Evolutionary conservation across 2,113 vertebrate species (phyloP).

Genomic region (Indri indri): DNA sequence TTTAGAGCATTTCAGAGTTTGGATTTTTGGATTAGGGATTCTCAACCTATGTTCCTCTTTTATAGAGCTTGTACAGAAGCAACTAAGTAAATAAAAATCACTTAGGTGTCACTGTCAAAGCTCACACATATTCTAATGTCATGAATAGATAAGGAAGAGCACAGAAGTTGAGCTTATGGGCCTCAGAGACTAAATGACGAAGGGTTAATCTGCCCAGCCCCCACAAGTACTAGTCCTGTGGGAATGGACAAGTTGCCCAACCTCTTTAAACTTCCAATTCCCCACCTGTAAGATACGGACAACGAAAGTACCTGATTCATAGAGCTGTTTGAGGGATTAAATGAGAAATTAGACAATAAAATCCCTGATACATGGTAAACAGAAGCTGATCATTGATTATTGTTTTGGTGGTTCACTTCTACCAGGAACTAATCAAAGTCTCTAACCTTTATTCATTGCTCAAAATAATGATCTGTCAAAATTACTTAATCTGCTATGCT

Average conservation of each 20-base stretch:
- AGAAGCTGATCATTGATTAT: background rate
- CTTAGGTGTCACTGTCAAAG: background rate
- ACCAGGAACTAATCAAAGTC: background rate
- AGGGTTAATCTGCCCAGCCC: background rate
- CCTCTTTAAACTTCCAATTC: background rate
- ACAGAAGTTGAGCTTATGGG: background rate
- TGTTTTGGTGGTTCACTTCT: background rate
- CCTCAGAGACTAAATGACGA: background rate
- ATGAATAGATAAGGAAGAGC: background rate
- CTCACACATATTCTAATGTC: background rate
- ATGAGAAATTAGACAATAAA: background rate
- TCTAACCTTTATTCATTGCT: background rate
- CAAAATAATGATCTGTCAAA: conserved; percentile 15
- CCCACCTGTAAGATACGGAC: background rate
- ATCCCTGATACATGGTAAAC: background rate
- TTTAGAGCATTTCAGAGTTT: background rate
- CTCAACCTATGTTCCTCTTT: background rate
- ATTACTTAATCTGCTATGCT: background rate
- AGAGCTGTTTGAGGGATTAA: background rate
- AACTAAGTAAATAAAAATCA: background rate
- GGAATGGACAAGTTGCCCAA: background rate
- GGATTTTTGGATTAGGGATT: background rate
- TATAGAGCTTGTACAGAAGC: background rate
- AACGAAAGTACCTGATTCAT: background rate
- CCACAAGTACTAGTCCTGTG: background rate